Base-by-base conservation (phyloP, 2,113 vertebrate species). In the Mormoops blainvillei region DNA sequence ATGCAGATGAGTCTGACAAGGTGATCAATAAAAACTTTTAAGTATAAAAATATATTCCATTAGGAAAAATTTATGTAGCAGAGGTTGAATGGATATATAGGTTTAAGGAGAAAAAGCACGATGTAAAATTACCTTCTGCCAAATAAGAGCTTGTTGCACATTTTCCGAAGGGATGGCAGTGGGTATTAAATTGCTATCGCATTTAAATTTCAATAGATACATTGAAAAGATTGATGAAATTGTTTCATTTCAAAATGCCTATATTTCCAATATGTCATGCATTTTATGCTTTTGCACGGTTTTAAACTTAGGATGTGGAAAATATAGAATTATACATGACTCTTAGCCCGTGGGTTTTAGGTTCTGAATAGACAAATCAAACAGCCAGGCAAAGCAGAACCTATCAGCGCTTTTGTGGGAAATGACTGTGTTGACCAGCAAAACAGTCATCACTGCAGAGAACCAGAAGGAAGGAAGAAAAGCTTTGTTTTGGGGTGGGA, bases 1-100 rank as follows among this genome's bases (percentile, higher is more conserved):
- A 83, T 74, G 54, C 65, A 63, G 52, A 83, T 95, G 67, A 94
- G 63, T 95, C 94, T 94, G 91, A 93, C 24, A 38, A 50, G 77
- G 90, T 88, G 89, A 81, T 77, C 90, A 84, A 91, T 71, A 85
- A 88, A 80, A 68, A 56, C 36, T 87, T 94, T 70, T 73, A 80
- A 83, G 45, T 56, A 89, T 74, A 74, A 96, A 91, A 97, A 78
- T 91, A 86, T 86, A 22, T 45, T 63, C 76, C 22, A 52, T 83
- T 68, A 84, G 48, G 68, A 45, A 80, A 88, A 90, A 89, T 15
- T 82, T 89, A 41, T 80, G 9, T 54, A 65, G n/a, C 74, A 71
- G 38, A 89, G 83, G 28, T 91, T 89, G 56, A 84, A 56, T 52
- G 38, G 22, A 87, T 73, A n/a, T 48, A 56, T 3, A 24, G 96